Evolutionary conservation across 2,888 invertebrate genomes (phyloP).

Genomic region (Laothoe populi): DNA sequence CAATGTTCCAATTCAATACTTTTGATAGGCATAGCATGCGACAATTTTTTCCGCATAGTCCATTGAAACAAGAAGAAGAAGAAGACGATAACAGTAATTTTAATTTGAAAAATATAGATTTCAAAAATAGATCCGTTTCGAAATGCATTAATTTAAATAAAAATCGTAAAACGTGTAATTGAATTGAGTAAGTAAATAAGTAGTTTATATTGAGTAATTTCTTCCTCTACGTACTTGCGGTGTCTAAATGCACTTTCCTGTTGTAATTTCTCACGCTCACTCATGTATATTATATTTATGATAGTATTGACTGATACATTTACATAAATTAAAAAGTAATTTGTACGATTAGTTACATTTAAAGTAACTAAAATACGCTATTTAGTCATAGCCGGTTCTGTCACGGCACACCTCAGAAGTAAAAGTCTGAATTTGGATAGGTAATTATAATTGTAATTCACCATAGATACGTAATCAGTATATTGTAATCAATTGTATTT

Average conservation of each 20-base stretch:
- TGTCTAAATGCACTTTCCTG: neutral
- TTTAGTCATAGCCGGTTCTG: neutral
- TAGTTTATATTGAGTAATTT: neutral
- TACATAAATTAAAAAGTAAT: conserved; percentile 11
- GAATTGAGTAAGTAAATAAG: neutral
- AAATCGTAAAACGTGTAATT: neutral
- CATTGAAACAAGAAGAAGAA: too few relatives aligned
- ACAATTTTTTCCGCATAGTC: too few relatives aligned
- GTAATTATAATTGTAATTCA: conserved; percentile 5
- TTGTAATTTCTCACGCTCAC: neutral
- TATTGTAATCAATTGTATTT: too few relatives aligned
- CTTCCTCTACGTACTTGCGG: neutral
- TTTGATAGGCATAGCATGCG: too few relatives aligned
- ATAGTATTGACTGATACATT: neutral
- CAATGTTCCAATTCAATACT: too few relatives aligned
- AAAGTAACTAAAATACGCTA: neutral
- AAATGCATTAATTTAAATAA: neutral
- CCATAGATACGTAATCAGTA: neutral
- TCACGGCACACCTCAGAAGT: neutral
- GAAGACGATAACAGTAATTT: too few relatives aligned
- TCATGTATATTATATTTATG: neutral
- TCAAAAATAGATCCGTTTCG: too few relatives aligned
- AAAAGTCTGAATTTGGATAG: conserved; percentile 1
- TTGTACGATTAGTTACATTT: neutral
- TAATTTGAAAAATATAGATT: too few relatives aligned